Conservation (phyloP, 2,888 invertebrate genomes). For the Crossocerus cetratus region DNA sequence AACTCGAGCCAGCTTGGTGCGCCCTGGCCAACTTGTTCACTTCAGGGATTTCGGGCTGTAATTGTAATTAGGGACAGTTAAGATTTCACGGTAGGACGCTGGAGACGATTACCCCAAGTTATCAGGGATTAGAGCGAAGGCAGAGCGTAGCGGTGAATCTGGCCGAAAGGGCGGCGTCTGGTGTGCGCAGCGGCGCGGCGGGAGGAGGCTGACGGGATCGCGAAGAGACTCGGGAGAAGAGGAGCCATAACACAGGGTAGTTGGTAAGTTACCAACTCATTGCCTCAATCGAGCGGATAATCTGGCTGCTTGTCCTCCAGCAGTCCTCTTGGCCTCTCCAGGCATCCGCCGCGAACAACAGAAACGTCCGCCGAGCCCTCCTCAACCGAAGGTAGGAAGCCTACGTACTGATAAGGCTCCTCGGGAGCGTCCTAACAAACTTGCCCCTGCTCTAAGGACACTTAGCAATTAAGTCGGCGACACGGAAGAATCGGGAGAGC, state of each 20-base stretch:
- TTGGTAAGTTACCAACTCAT: slow-evolving; percentile 55
- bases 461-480: too few species aligned
- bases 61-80: slow-evolving; percentile 56
- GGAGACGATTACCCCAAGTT: slow-evolving; percentile 39
- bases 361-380: slow-evolving; percentile 1
- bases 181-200: background rate
- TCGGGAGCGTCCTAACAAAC: background rate
- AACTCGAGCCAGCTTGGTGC: too few species aligned
- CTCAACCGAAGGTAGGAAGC: slow-evolving; percentile 10
- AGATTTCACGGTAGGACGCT: slow-evolving; percentile 36
- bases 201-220: slow-evolving; percentile 18
- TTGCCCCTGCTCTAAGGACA: background rate
- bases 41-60: slow-evolving; percentile 38
- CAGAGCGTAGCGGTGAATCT: slow-evolving; percentile 31
- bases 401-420: slow-evolving; percentile 15
- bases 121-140: slow-evolving; percentile 47
- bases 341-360: slow-evolving; percentile 7
- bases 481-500: too few species aligned
- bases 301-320: slow-evolving; percentile 39
- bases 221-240: slow-evolving; percentile 37
- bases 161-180: slow-evolving; percentile 34
- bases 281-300: slow-evolving; percentile 51
- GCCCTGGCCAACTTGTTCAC: slow-evolving; percentile 23
- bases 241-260: slow-evolving; percentile 40
- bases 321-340: background rate